Conservation (phyloP, 2,888 invertebrate species). For the Epiblema foenella region DNA sequence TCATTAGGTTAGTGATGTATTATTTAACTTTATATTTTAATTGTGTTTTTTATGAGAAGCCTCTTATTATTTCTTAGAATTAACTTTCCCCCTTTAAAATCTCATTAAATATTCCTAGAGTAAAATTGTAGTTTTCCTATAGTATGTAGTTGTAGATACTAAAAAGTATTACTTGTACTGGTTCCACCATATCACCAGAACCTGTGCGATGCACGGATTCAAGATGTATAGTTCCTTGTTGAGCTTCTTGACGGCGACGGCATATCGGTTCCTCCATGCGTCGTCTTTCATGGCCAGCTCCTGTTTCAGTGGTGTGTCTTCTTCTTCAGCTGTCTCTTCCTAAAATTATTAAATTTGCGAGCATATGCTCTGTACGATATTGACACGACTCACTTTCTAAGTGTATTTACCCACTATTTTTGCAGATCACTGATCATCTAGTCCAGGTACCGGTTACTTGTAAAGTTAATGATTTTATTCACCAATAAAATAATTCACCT, state of each 20-base stretch:
- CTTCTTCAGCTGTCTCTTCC: constrained; percentile 79
- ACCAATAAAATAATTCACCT: too few species aligned
- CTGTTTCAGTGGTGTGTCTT: constrained; percentile 81
- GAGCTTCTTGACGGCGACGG: constrained; percentile 64
- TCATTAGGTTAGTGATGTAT: too few species aligned
- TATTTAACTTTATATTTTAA: too few species aligned
- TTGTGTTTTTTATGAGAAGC: too few species aligned
- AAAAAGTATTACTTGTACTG: constrained; percentile 87
- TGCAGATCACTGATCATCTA: too few species aligned
- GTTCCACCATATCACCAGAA: constrained; percentile 92
- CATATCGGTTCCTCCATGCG: constrained; percentile 86
- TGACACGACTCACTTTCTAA: neutral
- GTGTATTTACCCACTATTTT: too few species aligned
- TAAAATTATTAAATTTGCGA: constrained; percentile 49
- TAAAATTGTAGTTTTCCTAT: too few species aligned
- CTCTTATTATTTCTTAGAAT: too few species aligned
- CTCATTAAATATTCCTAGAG: too few species aligned
- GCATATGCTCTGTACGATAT: neutral
- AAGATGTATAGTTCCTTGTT: constrained; percentile 88
- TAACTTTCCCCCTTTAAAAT: too few species aligned
- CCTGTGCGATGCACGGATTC: constrained; percentile 92
- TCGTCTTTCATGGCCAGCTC: constrained; percentile 87
- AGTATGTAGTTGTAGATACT: neutral
- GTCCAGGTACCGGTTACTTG: too few species aligned
- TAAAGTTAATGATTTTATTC: too few species aligned